Conservation (phyloP, 1,140 invertebrate species). For the Bombus consobrinus region DNA sequence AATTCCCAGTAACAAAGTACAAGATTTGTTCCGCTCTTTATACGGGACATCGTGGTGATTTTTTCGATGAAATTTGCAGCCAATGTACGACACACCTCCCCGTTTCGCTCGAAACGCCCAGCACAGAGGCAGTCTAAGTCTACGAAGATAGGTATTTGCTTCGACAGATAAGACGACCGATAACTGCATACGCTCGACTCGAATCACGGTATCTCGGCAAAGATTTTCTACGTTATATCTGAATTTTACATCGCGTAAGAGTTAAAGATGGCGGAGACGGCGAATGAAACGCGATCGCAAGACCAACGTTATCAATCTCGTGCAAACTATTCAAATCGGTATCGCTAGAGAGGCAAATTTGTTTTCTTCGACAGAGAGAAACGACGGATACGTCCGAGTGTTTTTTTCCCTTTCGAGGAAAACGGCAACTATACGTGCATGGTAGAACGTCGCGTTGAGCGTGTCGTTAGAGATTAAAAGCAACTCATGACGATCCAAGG, state of each 20-base stretch:
- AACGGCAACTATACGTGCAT: too few relatives aligned
- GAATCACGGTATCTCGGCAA: constrained; percentile 23
- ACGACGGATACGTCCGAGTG: too few relatives aligned
- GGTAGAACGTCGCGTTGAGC: neutral
- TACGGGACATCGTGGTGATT: too few relatives aligned
- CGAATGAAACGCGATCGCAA: neutral
- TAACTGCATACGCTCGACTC: constrained; percentile 35
- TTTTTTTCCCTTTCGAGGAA: too few relatives aligned
- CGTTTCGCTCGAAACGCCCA: constrained; percentile 20
- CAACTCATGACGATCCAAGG: constrained; percentile 28
- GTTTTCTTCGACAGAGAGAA: neutral
- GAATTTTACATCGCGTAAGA: neutral
- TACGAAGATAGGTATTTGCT: constrained; percentile 52
- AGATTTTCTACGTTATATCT: constrained; percentile 14
- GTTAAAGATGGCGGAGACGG: constrained; percentile 26
- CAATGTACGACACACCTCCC: constrained; percentile 36
- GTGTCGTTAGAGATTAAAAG: constrained; percentile 16
- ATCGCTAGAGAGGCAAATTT: neutral
- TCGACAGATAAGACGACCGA: constrained; percentile 57
- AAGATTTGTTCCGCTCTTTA: too few relatives aligned
- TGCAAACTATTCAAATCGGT: neutral
- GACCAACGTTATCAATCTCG: neutral
- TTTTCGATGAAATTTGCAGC: neutral
- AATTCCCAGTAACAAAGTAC: rapidly evolving
- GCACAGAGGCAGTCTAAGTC: constrained; percentile 34